Evolutionary conservation across 1,140 invertebrate genomes (phyloP).

Genomic region (Ganaspis sp.): DNA sequence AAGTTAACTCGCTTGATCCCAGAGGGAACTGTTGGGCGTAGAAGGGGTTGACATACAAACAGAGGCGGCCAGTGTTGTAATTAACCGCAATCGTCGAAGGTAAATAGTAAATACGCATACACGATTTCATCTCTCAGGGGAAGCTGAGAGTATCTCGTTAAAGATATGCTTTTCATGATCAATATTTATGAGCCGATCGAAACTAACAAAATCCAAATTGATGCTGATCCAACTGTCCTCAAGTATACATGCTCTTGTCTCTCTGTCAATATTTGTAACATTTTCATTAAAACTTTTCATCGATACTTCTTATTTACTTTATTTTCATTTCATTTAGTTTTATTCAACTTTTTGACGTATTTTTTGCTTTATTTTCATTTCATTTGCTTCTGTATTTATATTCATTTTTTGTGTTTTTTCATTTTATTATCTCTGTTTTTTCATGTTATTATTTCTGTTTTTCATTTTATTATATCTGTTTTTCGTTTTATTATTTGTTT

Average conservation of each 20-base stretch:
- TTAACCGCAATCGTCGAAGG: conserved; percentile 59
- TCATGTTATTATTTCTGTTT: no score
- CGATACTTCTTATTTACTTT: background rate
- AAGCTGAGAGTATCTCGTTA: conserved; percentile 40
- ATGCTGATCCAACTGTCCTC: background rate
- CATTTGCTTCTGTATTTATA: no score
- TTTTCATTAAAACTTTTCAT: background rate
- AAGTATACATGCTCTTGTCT: background rate
- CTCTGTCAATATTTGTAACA: conserved; percentile 10
- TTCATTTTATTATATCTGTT: no score
- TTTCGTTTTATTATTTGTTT: no score
- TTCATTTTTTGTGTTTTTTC: no score
- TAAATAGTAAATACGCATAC: conserved; percentile 56
- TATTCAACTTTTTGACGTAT: no score
- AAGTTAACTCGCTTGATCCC: conserved; percentile 56
- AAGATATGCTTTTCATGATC: conserved; percentile 22
- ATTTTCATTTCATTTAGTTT: no score
- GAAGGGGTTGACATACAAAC: conserved; percentile 56
- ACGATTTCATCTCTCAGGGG: conserved; percentile 46
- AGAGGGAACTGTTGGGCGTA: conserved; percentile 50
- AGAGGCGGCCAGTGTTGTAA: conserved; percentile 59
- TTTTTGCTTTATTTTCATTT: no score
- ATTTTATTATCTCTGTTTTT: no score
- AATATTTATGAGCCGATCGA: conserved; percentile 21
- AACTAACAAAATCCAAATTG: background rate